phyloP scores from a whole-genome alignment of 1,140 invertebrate species.

The Megalopta genalis region DNA sequence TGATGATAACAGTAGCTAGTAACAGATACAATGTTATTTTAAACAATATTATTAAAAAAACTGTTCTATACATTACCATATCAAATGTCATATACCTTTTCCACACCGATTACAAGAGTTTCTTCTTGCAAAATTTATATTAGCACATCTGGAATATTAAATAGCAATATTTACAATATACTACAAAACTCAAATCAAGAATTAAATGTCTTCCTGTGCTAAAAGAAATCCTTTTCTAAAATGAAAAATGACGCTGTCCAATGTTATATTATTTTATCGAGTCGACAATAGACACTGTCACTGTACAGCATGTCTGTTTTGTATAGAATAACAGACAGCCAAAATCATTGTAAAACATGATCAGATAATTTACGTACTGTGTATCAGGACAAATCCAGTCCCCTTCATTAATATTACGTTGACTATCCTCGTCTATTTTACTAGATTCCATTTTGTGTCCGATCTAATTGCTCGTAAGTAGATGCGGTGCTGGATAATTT shows the following conservation, averaged over 20 bases:
- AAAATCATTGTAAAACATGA: neutral
- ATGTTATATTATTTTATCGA: neutral
- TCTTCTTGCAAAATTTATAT: conserved; percentile 96
- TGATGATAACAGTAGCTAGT: neutral
- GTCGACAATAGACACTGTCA: neutral
- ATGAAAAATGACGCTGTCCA: neutral
- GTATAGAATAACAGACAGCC: neutral
- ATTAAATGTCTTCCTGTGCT: neutral
- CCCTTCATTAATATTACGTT: conserved; percentile 74
- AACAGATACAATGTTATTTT: neutral
- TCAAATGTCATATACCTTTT: conserved; percentile 79
- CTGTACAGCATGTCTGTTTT: neutral
- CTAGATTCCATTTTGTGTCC: conserved; percentile 63
- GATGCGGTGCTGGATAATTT: neutral
- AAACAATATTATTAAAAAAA: conserved; percentile 14
- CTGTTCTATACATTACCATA: conserved; percentile 37
- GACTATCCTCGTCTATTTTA: conserved; percentile 75
- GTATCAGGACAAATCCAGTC: conserved; percentile 78
- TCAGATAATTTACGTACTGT: conserved; percentile 68
- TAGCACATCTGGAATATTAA: conserved; percentile 87
- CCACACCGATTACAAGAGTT: conserved; percentile 95
- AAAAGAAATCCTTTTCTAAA: neutral
- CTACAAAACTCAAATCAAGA: neutral
- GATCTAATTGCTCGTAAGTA: neutral
- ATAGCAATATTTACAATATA: neutral